Evolutionary conservation across 2,113 vertebrate species (phyloP).

Genomic region (Hucho hucho): DNA sequence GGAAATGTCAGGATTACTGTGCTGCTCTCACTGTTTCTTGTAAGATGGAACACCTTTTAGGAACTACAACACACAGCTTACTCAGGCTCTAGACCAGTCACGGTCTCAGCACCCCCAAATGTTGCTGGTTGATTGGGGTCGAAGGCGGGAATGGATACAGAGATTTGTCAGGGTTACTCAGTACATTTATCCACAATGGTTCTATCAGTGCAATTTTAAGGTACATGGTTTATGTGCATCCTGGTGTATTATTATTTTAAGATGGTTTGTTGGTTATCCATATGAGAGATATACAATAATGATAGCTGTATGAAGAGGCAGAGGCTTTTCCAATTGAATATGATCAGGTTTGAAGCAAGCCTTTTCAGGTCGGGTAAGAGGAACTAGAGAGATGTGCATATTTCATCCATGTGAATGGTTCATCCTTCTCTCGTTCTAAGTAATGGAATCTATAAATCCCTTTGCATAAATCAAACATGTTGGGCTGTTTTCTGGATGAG

Average conservation of each 20-base stretch:
- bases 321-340: slow-evolving; percentile 18
- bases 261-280: slow-evolving; percentile 49
- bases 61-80: slow-evolving; percentile 24
- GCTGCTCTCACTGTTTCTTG: slow-evolving; percentile 63
- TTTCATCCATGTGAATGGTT: slow-evolving; percentile 42
- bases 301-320: slow-evolving; percentile 62
- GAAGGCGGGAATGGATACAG: slow-evolving; percentile 46
- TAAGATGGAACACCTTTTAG: background rate
- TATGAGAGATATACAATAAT: slow-evolving; percentile 22
- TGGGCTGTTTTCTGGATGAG: slow-evolving; percentile 28
- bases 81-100: slow-evolving; percentile 42
- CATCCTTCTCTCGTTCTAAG: slow-evolving; percentile 31
- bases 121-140: slow-evolving; percentile 38
- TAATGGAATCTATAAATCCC: slow-evolving; percentile 35
- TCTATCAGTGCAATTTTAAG: slow-evolving; percentile 78
- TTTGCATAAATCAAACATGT: slow-evolving; percentile 31
- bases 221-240: slow-evolving; percentile 74
- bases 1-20: slow-evolving; percentile 73
- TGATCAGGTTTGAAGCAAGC: slow-evolving; percentile 19
- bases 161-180: slow-evolving; percentile 57
- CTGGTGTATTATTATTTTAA: slow-evolving; percentile 55
- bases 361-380: slow-evolving; percentile 40
- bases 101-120: background rate
- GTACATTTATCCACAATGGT: slow-evolving; percentile 67
- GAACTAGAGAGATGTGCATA: slow-evolving; percentile 48